A percentile compares a stretch with the other conserved stretches of the same genome.
Conservation (phyloP, 2,888 invertebrate genomes). For the Erpobdella octoculata region DNA sequence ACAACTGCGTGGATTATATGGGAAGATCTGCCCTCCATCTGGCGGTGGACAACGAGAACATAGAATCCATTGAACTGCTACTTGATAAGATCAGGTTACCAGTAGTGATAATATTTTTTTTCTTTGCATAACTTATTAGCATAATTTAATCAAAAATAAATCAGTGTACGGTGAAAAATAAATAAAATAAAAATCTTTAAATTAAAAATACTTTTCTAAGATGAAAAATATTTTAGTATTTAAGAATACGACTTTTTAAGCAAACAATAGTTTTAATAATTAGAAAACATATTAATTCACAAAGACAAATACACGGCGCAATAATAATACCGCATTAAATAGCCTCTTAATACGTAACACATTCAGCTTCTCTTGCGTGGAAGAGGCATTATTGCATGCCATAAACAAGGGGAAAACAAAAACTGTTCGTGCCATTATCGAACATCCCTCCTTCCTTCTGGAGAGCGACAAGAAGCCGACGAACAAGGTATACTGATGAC, state of each 20-base stretch:
- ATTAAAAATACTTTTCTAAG: neutral
- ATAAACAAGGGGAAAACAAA: constrained; percentile 54
- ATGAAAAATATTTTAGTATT: too few relatives aligned
- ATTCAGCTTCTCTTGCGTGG: constrained; percentile 57
- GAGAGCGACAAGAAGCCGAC: neutral
- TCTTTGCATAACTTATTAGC: too few relatives aligned
- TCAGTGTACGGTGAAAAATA: too few relatives aligned
- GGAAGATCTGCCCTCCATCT: constrained; percentile 64
- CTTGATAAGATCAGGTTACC: constrained; percentile 54
- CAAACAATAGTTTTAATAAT: too few relatives aligned
- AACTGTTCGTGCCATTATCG: constrained; percentile 2
- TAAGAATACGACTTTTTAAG: too few relatives aligned
- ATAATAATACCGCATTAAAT: too few relatives aligned
- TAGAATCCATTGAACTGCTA: constrained; percentile 62
- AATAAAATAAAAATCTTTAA: too few relatives aligned
- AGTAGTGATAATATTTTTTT: neutral
- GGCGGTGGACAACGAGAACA: constrained; percentile 62
- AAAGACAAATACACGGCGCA: too few relatives aligned
- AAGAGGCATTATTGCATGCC: constrained; percentile 65
- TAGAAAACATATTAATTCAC: too few relatives aligned
- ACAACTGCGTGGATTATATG: constrained; percentile 55
- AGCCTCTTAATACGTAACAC: too few relatives aligned
- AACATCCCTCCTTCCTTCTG: constrained; percentile 13
- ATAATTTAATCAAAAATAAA: neutral
- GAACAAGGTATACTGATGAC: neutral